Conservation (phyloP, 2,797 vertebrate genomes). For the Xiphophorus birchmanni region DNA sequence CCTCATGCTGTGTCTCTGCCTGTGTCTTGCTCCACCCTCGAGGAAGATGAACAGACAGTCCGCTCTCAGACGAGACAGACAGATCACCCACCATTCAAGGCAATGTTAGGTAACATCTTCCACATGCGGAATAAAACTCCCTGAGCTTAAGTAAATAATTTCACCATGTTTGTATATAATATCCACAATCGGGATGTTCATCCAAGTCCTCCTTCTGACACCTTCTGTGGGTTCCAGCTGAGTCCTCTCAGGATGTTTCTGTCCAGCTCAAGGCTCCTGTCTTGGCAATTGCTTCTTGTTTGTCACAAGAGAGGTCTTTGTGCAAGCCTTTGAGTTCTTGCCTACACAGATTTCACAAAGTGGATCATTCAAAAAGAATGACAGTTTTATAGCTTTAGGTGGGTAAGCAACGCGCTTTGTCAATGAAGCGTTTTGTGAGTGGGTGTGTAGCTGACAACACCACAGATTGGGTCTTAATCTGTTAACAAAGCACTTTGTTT, state of each 20-base stretch:
- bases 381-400: conserved; percentile 43
- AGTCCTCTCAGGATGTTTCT: conserved; percentile 59
- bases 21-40: conserved; percentile 56
- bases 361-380: conserved; percentile 61
- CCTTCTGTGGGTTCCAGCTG: conserved; percentile 39
- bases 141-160: conserved; percentile 61
- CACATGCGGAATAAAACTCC: conserved; percentile 54
- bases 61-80: conserved; percentile 56
- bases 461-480: conserved; percentile 39
- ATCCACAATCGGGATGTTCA: conserved; percentile 45
- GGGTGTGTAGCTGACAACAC: conserved; percentile 62
- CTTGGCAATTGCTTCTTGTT: conserved; percentile 42
- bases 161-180: conserved; percentile 51
- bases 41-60: conserved; percentile 55
- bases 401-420: conserved; percentile 75
- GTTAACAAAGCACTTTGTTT: conserved; percentile 35
- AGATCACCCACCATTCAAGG: conserved; percentile 49
- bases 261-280: conserved; percentile 56
- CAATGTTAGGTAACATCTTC: conserved; percentile 63
- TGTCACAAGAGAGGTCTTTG: conserved; percentile 68
- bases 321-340: conserved; percentile 60
- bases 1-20: conserved; percentile 47
- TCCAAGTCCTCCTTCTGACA: conserved; percentile 42
- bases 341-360: conserved; percentile 67
- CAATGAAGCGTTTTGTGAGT: conserved; percentile 66